phyloP scores from a whole-genome alignment of 2,888 invertebrate species.

The Drosophila hawaiiensis region DNA sequence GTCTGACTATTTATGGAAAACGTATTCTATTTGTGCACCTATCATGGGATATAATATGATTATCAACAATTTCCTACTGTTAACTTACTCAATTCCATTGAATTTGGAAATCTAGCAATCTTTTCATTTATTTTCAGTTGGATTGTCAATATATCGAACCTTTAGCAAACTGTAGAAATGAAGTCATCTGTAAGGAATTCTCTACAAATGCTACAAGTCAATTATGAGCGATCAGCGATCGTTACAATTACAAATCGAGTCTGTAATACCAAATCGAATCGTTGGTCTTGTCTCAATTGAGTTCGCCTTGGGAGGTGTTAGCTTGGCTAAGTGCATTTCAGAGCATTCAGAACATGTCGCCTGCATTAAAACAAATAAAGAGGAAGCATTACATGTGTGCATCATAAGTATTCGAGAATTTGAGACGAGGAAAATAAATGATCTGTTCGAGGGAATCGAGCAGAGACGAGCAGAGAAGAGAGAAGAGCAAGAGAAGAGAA shows the following conservation, averaged over 20 bases:
- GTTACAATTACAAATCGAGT: conserved; percentile 43
- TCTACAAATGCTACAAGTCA: conserved; percentile 51
- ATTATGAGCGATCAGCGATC: conserved; percentile 42
- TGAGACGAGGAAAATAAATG: conserved; percentile 56
- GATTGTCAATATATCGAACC: background rate
- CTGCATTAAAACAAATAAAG: conserved; percentile 16
- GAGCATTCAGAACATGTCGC: conserved; percentile 48
- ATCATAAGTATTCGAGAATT: background rate
- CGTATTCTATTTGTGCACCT: background rate
- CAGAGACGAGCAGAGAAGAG: background rate
- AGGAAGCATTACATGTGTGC: conserved; percentile 1
- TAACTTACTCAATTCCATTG: background rate
- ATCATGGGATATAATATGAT: background rate
- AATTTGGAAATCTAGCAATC: background rate
- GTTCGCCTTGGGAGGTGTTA: conserved; percentile 57
- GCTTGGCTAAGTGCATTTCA: conserved; percentile 53
- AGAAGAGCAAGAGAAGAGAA: background rate
- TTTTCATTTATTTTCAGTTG: background rate
- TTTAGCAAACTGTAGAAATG: background rate
- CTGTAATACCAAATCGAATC: conserved; percentile 60
- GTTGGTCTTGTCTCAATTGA: conserved; percentile 37
- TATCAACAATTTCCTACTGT: no score
- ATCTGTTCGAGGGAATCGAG: conserved; percentile 60
- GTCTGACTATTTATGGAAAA: background rate
- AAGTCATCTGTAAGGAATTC: conserved; percentile 20